phyloP scores from a whole-genome alignment of 2,113 vertebrate genomes.

The Oncorhynchus gorbuscha region DNA sequence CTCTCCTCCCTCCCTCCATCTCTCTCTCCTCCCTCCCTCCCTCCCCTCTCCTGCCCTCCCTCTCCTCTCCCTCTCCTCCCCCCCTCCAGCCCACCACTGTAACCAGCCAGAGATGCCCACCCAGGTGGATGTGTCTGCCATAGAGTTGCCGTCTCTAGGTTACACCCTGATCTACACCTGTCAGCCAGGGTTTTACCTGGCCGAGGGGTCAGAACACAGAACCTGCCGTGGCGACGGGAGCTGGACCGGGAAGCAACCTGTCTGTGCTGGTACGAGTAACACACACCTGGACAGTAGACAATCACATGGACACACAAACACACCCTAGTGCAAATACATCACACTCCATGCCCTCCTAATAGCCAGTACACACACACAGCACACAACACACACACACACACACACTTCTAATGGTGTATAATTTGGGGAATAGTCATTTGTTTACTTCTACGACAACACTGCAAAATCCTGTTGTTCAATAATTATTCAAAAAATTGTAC shows the following conservation, averaged over 20 bases:
- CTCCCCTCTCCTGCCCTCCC: not conserved
- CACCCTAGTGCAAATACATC: not conserved
- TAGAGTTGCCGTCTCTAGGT: conserved; percentile 94
- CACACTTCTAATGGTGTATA: not conserved
- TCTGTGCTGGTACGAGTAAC: conserved; percentile 83
- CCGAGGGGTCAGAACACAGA: conserved; percentile 93
- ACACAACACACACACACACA: not conserved
- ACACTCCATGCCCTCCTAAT: not conserved
- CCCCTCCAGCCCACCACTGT: conserved; percentile 88
- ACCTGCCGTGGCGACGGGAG: conserved; percentile 95
- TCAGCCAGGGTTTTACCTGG: conserved; percentile 92
- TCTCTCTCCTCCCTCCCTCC: not conserved
- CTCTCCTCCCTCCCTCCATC: not conserved
- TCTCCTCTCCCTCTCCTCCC: not conserved
- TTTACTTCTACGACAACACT: no score
- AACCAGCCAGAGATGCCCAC: conserved; percentile 89
- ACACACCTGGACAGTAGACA: not conserved
- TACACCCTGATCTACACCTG: conserved; percentile 98
- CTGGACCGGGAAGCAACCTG: conserved; percentile 95
- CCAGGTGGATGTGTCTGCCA: conserved; percentile 88
- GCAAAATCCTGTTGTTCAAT: no score
- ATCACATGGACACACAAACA: not conserved
- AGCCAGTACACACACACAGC: not conserved
- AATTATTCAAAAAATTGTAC: no score
- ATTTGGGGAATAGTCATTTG: no score